These are phyloP conservation scores for Pogonus chalceus DNA, from an alignment of 1,140 invertebrate genomes.

Conservation along the genomic window DNA sequence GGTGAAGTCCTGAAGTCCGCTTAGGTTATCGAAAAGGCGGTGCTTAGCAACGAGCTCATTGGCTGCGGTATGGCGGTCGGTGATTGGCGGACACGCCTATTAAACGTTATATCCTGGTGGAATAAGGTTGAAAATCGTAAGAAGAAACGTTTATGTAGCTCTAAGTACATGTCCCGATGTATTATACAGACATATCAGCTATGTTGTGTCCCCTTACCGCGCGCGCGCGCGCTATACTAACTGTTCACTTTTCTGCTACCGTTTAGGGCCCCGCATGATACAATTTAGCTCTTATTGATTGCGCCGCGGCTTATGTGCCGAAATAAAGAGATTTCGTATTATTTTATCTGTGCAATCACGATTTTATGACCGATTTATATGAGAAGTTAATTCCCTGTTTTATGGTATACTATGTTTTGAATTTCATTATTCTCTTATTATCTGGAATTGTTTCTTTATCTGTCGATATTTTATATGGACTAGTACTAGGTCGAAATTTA, in stretches of 20 bases:
- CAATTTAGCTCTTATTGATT: constrained; percentile 3
- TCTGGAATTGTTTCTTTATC: neutral
- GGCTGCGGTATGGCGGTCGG: constrained; percentile 23
- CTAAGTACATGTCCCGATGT: constrained; percentile 30
- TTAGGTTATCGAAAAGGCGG: constrained; percentile 3
- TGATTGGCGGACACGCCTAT: constrained; percentile 29
- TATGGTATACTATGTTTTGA: neutral
- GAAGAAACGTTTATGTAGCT: constrained; percentile 27
- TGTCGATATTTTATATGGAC: neutral
- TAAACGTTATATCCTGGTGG: constrained; percentile 8
- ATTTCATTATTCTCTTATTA: neutral
- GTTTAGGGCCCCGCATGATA: neutral
- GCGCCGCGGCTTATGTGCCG: neutral
- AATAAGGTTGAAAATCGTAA: constrained; percentile 20
- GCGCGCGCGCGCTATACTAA: constrained; percentile 7
- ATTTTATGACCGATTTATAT: neutral
- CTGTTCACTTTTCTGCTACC: constrained; percentile 2
- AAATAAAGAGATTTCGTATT: neutral
- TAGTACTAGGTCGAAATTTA: no score
- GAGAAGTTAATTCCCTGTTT: neutral
- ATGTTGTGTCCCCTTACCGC: constrained; percentile 14
- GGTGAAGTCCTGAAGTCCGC: neutral
- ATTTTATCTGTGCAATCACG: constrained; percentile 3
- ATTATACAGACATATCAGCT: constrained; percentile 28
- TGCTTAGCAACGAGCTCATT: constrained; percentile 14